A percentile compares a stretch with the other conserved stretches of the same genome.
Conservation (phyloP, 2,113 vertebrate species). For the Empidonax traillii region DNA sequence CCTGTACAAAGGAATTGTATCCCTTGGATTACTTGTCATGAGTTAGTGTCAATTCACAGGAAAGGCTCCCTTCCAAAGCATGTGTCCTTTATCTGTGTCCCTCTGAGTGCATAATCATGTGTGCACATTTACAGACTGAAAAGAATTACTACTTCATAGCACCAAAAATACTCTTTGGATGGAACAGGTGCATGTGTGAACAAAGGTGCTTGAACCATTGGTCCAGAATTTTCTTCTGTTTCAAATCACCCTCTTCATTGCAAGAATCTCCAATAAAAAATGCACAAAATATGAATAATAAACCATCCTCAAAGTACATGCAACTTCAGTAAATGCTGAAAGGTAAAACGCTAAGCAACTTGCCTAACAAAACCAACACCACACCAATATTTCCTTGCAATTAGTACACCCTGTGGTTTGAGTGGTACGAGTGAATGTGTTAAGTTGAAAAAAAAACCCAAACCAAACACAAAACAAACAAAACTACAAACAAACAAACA, state of each 20-base stretch:
- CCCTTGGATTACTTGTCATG: neutral
- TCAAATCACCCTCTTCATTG: neutral
- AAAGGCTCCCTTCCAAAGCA: neutral
- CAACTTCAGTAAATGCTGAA: neutral
- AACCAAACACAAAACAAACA: no score
- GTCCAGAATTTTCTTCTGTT: neutral
- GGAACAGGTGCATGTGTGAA: neutral
- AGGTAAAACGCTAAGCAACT: neutral
- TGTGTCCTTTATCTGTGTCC: fast-evolving
- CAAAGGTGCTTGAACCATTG: neutral
- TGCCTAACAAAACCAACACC: neutral
- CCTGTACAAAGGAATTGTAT: neutral
- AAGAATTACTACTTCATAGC: neutral
- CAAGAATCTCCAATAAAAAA: neutral
- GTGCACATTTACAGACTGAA: neutral
- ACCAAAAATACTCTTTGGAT: neutral
- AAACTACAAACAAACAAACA: no score
- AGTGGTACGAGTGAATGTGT: neutral
- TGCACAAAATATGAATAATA: neutral
- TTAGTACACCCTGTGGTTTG: neutral
- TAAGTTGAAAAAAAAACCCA: neutral
- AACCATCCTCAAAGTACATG: fast-evolving
- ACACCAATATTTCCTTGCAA: neutral
- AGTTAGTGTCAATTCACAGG: neutral
- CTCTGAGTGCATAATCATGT: neutral